Evolutionary conservation across 2,888 invertebrate species (phyloP).

Genomic region (Dorcus parallelipipedus): DNA sequence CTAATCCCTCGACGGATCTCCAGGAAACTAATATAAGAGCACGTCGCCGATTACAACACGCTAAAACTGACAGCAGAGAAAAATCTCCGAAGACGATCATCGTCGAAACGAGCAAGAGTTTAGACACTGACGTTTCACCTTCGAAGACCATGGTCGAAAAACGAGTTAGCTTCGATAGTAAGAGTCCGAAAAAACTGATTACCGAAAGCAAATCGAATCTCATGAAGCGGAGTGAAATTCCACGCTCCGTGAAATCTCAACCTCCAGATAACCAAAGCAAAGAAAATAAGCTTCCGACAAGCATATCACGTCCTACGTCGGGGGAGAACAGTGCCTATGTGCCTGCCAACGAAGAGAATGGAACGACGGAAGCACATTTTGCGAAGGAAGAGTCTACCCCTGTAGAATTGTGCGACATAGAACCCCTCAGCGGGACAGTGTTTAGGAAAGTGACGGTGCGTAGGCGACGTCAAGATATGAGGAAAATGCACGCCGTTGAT

Average conservation of each 20-base stretch:
- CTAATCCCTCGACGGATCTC: neutral
- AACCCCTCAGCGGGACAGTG: slow-evolving; percentile 61
- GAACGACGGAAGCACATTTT: slow-evolving; percentile 25
- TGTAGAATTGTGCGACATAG: slow-evolving; percentile 47
- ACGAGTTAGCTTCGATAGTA: slow-evolving; percentile 27
- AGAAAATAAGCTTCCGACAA: neutral
- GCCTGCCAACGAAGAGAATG: slow-evolving; percentile 11
- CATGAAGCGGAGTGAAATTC: neutral
- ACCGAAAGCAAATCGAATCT: neutral
- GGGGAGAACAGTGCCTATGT: slow-evolving; percentile 4
- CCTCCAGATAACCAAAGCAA: neutral
- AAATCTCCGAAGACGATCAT: neutral
- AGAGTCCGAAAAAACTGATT: neutral
- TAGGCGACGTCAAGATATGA: slow-evolving; percentile 52
- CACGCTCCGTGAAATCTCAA: neutral
- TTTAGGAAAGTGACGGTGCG: slow-evolving; percentile 64
- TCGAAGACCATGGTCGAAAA: slow-evolving; percentile 17
- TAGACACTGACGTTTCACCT: neutral
- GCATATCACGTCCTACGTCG: neutral
- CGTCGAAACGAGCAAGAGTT: neutral
- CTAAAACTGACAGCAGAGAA: neutral
- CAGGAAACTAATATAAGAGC: slow-evolving; percentile 2
- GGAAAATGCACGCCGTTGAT: slow-evolving; percentile 46
- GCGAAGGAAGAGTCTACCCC: slow-evolving; percentile 29
- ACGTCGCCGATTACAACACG: neutral